phyloP scores from a whole-genome alignment of 2,888 invertebrate species.

The Halocaridina rubra region DNA sequence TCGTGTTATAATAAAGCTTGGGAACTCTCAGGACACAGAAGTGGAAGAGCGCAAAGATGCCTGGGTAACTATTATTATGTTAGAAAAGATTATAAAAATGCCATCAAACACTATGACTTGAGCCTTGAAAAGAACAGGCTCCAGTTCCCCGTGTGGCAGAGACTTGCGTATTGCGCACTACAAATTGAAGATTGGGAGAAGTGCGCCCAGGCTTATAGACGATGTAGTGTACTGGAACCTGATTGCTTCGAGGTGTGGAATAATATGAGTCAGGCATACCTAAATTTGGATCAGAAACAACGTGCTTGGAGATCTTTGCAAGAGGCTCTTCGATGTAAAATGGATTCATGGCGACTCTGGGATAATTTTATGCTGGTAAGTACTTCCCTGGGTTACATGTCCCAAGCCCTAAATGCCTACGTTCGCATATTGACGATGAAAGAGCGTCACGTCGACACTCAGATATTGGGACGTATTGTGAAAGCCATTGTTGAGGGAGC shows the following conservation, averaged over 20 bases:
- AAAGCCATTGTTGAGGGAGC: conserved; percentile 77
- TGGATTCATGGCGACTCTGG: conserved; percentile 94
- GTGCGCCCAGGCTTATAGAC: conserved; percentile 86
- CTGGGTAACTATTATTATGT: conserved; percentile 83
- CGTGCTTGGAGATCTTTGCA: conserved; percentile 86
- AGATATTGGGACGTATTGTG: conserved; percentile 80
- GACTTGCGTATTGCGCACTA: conserved; percentile 87
- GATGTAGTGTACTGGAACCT: conserved; percentile 87
- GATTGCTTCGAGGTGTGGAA: conserved; percentile 97
- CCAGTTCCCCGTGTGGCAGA: conserved; percentile 87
- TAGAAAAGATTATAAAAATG: conserved; percentile 51
- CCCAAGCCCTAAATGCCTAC: conserved; percentile 79
- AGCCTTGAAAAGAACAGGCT: conserved; percentile 88
- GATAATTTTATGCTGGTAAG: conserved; percentile 92
- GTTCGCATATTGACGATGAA: conserved; percentile 88
- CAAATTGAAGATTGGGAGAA: conserved; percentile 82
- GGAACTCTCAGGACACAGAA: conserved; percentile 84
- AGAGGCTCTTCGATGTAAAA: conserved; percentile 92
- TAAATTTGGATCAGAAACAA: conserved; percentile 85
- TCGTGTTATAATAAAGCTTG: conserved; percentile 89
- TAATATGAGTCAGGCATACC: conserved; percentile 93
- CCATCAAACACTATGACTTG: conserved; percentile 66
- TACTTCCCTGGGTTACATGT: conserved; percentile 68
- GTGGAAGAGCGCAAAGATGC: conserved; percentile 87
- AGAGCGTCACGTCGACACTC: conserved; percentile 81